Conservation (phyloP, 2,113 vertebrate species). For the Centropus unirufus region DNA sequence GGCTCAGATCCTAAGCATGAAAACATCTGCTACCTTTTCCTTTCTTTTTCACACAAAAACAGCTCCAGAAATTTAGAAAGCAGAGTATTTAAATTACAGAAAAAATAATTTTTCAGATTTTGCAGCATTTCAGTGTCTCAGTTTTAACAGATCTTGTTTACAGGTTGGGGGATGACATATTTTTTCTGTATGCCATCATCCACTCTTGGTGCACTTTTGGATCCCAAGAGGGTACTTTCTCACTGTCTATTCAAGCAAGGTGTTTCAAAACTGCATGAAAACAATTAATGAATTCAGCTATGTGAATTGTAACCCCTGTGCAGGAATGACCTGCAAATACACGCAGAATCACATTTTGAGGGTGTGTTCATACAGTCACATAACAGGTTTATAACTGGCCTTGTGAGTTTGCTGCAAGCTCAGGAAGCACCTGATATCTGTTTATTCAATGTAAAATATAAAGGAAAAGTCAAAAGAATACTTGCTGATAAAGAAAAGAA, state of each 20-base stretch:
- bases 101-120: neutral
- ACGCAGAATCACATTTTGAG: neutral
- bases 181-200: neutral
- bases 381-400: neutral
- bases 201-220: neutral
- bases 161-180: neutral
- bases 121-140: neutral
- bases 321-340: neutral
- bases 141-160: neutral
- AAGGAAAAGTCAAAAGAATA: neutral
- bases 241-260: neutral
- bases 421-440: neutral
- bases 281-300: neutral
- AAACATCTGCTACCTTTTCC: neutral
- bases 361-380: no score
- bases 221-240: neutral
- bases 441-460: neutral
- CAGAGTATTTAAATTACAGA: neutral
- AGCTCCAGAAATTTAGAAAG: neutral
- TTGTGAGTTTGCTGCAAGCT: neutral
- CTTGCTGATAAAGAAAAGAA: neutral
- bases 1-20: neutral
- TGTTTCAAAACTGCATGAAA: neutral
- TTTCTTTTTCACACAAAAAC: neutral
- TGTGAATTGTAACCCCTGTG: neutral